phyloP scores from a whole-genome alignment of 2,797 vertebrate species.

The Diceros bicornis region DNA sequence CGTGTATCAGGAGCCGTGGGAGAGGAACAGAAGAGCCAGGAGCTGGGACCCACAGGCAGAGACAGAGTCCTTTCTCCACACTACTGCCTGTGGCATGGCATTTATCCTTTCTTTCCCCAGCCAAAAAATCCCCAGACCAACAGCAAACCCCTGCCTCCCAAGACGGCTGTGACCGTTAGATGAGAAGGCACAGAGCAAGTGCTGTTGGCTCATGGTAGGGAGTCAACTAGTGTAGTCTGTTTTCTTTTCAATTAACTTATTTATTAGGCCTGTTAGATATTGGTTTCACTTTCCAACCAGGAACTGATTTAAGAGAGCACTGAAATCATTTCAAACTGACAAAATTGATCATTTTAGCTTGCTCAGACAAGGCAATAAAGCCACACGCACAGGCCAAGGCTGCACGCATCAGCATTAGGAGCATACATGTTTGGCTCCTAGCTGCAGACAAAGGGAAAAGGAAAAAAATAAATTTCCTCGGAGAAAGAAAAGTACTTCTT shows the following conservation, averaged over 20 bases:
- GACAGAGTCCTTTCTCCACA: not conserved
- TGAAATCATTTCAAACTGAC: not conserved
- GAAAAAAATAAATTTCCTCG: not conserved
- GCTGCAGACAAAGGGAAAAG: not conserved
- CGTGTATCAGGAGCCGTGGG: accelerated
- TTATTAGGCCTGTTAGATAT: not conserved
- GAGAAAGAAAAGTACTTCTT: not conserved
- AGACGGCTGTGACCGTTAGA: not conserved
- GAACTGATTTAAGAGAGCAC: not conserved
- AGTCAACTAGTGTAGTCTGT: not conserved
- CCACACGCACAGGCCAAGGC: accelerated
- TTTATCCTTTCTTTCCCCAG: too few species aligned
- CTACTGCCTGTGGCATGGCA: not conserved
- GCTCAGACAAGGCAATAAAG: not conserved
- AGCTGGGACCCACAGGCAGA: not conserved
- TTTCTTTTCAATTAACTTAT: not conserved
- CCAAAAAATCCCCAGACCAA: not conserved
- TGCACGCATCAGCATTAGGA: accelerated
- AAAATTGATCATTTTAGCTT: not conserved
- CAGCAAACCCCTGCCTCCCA: not conserved
- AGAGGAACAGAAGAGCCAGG: not conserved
- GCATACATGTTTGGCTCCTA: not conserved
- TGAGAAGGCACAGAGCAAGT: not conserved
- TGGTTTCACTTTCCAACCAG: not conserved
- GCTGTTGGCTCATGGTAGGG: accelerated